Base-by-base conservation (phyloP, 2,113 vertebrate genomes). In the Saimiri boliviensis region DNA sequence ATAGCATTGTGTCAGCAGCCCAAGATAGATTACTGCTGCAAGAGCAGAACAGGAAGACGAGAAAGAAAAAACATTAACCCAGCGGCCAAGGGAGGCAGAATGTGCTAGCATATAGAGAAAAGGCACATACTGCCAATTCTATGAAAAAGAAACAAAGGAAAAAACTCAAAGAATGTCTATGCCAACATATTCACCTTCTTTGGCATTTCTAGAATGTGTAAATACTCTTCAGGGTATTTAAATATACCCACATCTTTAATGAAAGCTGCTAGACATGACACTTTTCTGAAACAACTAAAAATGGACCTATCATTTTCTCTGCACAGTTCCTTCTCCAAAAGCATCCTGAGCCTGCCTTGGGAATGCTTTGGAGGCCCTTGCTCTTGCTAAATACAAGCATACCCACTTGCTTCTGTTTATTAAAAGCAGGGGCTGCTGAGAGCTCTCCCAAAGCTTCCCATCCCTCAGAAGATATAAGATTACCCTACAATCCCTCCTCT, bases 1-100 rank as follows among this genome's bases (percentile, higher is more conserved):
- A 96, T 58, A 96, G 71, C 74, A 82, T 12, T 40, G 54, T 96
- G 93, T 96, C 93, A 95, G 86, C 66, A 82, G 52, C 32, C n/a
- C n/a, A 30, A 96, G 95, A 87, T 32, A 77, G 71, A 92, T 87
- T 37, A 40, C 73, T 60, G 45, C 80, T 74, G 52, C 95, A 32
- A 21, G 37, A 84, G 30, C 32, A 77, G n/a, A 37, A 58, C 13
- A 74, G 37, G 79, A 47, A 81, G 25, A 40, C 47, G 45, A 84
- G 35, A 21, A 16, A 47, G 25, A 42, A 20, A 88, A 45, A 71
- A 77, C 80, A 47, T 52, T 27, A 89, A 56, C 25, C 60, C 6
- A 11, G 60, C 8, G 0, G 32, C 60, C 86, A 83, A 96, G 32
- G 25, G n/a, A 94, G 42, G 30, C 30, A 40, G 74, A 86, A 86